Evolutionary conservation across 2,113 vertebrate genomes (phyloP).

Genomic region (Cyanoderma ruficeps): DNA sequence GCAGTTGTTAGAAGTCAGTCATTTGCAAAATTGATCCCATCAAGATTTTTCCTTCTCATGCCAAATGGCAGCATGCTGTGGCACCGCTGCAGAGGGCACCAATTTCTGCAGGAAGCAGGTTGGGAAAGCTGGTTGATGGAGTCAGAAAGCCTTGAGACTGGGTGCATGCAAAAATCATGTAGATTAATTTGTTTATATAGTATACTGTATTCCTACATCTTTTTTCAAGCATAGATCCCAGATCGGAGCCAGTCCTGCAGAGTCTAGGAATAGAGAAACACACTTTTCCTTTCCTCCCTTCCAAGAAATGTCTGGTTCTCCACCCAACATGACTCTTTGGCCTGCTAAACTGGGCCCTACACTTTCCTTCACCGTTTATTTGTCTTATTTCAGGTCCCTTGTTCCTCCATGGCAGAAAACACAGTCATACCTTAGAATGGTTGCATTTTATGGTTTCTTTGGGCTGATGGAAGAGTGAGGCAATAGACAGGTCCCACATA

Average conservation of each 20-base stretch:
- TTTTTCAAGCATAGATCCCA: background rate
- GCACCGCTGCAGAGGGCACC: background rate
- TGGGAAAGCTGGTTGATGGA: background rate
- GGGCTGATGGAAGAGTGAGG: background rate
- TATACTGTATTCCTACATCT: background rate
- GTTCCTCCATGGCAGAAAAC: background rate
- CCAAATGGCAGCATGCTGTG: background rate
- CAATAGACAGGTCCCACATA: background rate
- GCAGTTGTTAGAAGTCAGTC: background rate
- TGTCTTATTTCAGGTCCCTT: background rate
- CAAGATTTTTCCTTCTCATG: background rate
- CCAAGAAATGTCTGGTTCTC: background rate
- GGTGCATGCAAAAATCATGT: background rate
- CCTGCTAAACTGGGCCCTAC: background rate
- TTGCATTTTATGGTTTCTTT: background rate
- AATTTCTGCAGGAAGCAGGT: background rate
- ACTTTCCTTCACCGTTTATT: background rate
- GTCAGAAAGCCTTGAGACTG: background rate
- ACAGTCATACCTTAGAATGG: background rate
- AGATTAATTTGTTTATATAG: background rate
- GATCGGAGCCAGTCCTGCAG: background rate
- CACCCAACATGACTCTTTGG: rapidly evolving
- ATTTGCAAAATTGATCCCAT: background rate
- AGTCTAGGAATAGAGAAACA: background rate
- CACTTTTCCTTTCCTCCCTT: background rate